Evolutionary conservation across 2,797 vertebrate genomes (phyloP), one percentile per base, ranked within the genome.

Genomic region (Myotis findleyi): DNA sequence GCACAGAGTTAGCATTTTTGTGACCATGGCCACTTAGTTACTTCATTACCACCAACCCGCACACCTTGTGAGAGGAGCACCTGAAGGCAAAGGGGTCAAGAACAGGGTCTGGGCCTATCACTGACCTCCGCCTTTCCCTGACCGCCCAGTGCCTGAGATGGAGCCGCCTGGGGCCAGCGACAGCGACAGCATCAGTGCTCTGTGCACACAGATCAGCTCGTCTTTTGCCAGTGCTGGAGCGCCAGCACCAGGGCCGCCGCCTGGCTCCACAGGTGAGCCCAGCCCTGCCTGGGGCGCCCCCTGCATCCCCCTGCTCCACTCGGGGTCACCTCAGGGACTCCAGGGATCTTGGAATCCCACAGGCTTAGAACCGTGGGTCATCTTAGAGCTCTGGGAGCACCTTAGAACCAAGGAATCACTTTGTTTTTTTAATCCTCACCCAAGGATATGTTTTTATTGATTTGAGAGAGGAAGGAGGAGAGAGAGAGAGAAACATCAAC

Each of bases 181-280:
- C 64, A 98, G 96, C 0, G 99, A 99, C 68, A 88, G 98, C 94
- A 99, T 99, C 95, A 99, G 98, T 0, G 99, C 99, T 23, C 98
- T 99, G 62, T 99, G 99, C 96, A 97, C 99, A 77, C 99, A 99
- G 98, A 99, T 99, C 96, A 99, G 99, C 98, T 97, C 96, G 1
- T 99, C 99, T 3, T 99, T 99, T 73, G 98, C 98, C 87, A 99
- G 98, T 33, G 98, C 99, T 0, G 98, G 97, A 18, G 93, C 79
- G 0, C 89, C 96, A 1, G 75, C 93, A 0, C 51, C 96, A 0
- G 97, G 91, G 3, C 96, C 93, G 0, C 33, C 96, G 0, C 23
- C 94, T 1, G 77, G 94, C 44, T 11, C 96, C 0, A 4, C 95
- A 91, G 97, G 97, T 97, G 64, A 91, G 7, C 6, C 21, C 12